Conservation (phyloP, 2,113 vertebrate species). For the Columbina picui region DNA sequence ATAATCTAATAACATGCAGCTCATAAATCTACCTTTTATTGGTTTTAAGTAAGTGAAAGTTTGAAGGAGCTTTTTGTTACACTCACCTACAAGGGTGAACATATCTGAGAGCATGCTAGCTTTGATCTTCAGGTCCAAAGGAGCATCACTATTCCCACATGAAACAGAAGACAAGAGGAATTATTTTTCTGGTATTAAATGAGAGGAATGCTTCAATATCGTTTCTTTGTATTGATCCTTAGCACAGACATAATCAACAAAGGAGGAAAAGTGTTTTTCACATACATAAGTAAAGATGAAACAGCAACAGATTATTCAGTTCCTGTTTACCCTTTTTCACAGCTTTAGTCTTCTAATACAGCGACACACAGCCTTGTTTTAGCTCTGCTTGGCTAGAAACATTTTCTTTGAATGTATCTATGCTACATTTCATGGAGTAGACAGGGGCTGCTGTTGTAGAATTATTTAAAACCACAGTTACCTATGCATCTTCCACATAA, state of each 20-base stretch:
- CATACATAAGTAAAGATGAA: neutral
- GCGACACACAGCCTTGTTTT: neutral
- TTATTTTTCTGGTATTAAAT: constrained; percentile 11
- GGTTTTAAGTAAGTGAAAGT: neutral
- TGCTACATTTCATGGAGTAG: neutral
- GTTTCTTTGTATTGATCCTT: neutral
- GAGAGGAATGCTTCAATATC: neutral
- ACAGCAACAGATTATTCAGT: neutral
- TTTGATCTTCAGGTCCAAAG: constrained; percentile 98
- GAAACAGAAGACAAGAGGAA: constrained; percentile 22
- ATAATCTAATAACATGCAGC: neutral
- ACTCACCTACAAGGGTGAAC: constrained; percentile 98
- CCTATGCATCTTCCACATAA: neutral
- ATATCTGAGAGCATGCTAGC: constrained; percentile 99
- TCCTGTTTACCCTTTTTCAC: neutral
- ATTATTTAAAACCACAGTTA: neutral
- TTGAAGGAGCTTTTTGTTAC: neutral
- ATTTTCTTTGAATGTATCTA: neutral
- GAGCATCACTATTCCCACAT: constrained; percentile 85
- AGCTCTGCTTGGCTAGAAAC: neutral
- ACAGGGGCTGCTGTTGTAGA: neutral
- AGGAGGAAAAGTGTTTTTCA: neutral
- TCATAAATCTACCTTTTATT: neutral
- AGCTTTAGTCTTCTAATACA: neutral
- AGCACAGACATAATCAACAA: neutral